Evolutionary conservation across 2,113 vertebrate genomes (phyloP).

Genomic region (Zootoca vivipara): DNA sequence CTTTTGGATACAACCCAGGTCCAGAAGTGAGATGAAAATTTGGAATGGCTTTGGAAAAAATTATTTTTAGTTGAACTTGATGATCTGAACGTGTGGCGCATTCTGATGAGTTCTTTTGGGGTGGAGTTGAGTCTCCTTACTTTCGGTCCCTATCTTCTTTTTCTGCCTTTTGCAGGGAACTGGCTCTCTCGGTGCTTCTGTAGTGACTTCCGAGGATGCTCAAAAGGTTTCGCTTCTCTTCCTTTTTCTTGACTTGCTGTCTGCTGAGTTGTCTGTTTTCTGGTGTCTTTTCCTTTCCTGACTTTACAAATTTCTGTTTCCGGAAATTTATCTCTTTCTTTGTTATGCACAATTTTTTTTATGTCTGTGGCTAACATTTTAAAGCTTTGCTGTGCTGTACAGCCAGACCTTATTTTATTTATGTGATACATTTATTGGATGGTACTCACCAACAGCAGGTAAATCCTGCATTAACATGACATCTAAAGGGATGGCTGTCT

Average conservation of each 20-base stretch:
- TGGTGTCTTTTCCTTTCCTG: constrained; percentile 15
- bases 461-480: not conserved
- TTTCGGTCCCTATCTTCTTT: constrained; percentile 63
- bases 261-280: not conserved
- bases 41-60: not conserved
- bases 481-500: not conserved
- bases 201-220: constrained; percentile 73
- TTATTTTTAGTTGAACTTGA: not conserved
- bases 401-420: not conserved
- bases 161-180: constrained; percentile 77
- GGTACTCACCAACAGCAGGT: not conserved
- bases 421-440: not conserved
- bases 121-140: constrained; percentile 25
- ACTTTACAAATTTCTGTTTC: not conserved
- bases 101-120: constrained; percentile 29
- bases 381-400: not conserved
- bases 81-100: not conserved
- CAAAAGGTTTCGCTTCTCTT: constrained; percentile 77
- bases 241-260: constrained; percentile 39
- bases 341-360: not conserved
- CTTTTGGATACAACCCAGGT: constrained; percentile 40
- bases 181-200: constrained; percentile 74
- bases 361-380: not conserved
- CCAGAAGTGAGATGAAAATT: constrained; percentile 24
- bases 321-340: not conserved